Conservation (phyloP, 92 coral and sea anemone genomes). For the Zoanthus gigantus region DNA sequence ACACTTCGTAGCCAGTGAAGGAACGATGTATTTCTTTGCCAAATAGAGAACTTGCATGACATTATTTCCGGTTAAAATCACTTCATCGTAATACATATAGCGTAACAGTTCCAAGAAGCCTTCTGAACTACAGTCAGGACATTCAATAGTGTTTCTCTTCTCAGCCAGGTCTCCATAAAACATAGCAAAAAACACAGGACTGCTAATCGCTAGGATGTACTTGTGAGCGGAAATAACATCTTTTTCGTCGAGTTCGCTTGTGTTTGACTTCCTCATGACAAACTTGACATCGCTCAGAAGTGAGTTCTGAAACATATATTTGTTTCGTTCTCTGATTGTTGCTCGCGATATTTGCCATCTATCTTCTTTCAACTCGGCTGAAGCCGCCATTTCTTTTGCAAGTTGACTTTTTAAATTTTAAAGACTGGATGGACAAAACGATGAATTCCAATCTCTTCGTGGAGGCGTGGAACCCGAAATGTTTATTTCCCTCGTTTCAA, state of each 20-base stretch:
- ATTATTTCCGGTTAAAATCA: slow-evolving; percentile 56
- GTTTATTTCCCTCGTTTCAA: no score
- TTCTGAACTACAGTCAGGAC: slow-evolving; percentile 72
- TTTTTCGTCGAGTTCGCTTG: slow-evolving; percentile 8
- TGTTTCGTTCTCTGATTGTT: slow-evolving; percentile 66
- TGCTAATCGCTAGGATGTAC: slow-evolving; percentile 75
- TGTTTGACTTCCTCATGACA: slow-evolving; percentile 36
- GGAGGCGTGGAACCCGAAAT: no score
- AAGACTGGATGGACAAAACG: background rate
- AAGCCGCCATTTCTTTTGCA: background rate
- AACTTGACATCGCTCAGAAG: slow-evolving; percentile 56
- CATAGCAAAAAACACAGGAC: slow-evolving; percentile 16
- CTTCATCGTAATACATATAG: slow-evolving; percentile 70
- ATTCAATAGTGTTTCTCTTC: slow-evolving; percentile 56
- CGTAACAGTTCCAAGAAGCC: slow-evolving; percentile 74
- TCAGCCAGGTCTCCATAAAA: slow-evolving; percentile 68
- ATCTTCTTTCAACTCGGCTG: background rate
- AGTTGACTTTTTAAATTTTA: background rate
- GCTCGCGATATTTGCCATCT: slow-evolving; percentile 69
- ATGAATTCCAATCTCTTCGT: no score
- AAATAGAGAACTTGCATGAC: slow-evolving; percentile 69
- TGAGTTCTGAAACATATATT: slow-evolving; percentile 43
- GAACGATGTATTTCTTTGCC: slow-evolving; percentile 74
- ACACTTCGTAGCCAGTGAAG: slow-evolving; percentile 62
- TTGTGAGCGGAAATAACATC: slow-evolving; percentile 68